phyloP scores from a whole-genome alignment of 2,797 vertebrate genomes.

The Myripristis jacobus region DNA sequence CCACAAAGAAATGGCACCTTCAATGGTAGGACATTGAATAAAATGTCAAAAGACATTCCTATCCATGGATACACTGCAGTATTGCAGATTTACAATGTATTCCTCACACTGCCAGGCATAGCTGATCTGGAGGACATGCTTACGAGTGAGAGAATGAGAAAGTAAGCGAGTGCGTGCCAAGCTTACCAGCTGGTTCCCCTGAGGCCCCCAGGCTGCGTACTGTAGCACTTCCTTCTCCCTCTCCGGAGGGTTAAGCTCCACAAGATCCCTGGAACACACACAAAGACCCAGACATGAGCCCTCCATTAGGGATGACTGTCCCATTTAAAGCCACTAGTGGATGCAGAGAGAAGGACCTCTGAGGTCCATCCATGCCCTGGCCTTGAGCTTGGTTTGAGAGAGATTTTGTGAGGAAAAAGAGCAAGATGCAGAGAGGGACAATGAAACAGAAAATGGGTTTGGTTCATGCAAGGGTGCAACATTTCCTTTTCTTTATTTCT shows the following conservation, averaged over 20 bases:
- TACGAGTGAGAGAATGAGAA: slow-evolving; percentile 1
- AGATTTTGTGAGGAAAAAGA: slow-evolving; percentile 54
- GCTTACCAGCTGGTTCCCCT: slow-evolving; percentile 86
- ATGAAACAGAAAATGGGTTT: slow-evolving; percentile 61
- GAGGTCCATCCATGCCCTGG: slow-evolving; percentile 61
- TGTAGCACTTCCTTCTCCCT: slow-evolving; percentile 76
- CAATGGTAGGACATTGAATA: slow-evolving; percentile 36
- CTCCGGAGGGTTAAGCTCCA: slow-evolving; percentile 77
- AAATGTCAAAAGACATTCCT: slow-evolving; percentile 9
- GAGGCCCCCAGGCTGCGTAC: slow-evolving; percentile 86
- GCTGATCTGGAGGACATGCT: slow-evolving; percentile 10
- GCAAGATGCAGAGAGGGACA: slow-evolving; percentile 78
- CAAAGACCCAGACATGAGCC: slow-evolving; percentile 53
- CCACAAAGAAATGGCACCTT: slow-evolving; percentile 19
- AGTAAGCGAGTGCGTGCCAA: not conserved
- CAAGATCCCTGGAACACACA: slow-evolving; percentile 83
- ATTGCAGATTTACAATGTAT: slow-evolving; percentile 16
- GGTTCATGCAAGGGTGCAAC: slow-evolving; percentile 79
- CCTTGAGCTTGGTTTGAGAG: slow-evolving; percentile 42
- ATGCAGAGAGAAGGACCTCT: slow-evolving; percentile 19
- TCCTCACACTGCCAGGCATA: slow-evolving; percentile 10
- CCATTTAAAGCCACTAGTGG: slow-evolving; percentile 37
- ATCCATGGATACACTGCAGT: not conserved
- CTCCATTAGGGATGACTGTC: slow-evolving; percentile 31
- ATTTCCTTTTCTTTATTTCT: slow-evolving; percentile 38